A percentile compares a stretch with the other conserved stretches of the same genome.
These are phyloP conservation scores for Ichneumoninae sp. DNA, from an alignment of 2,888 invertebrate species.

Conservation along the genomic window DNA sequence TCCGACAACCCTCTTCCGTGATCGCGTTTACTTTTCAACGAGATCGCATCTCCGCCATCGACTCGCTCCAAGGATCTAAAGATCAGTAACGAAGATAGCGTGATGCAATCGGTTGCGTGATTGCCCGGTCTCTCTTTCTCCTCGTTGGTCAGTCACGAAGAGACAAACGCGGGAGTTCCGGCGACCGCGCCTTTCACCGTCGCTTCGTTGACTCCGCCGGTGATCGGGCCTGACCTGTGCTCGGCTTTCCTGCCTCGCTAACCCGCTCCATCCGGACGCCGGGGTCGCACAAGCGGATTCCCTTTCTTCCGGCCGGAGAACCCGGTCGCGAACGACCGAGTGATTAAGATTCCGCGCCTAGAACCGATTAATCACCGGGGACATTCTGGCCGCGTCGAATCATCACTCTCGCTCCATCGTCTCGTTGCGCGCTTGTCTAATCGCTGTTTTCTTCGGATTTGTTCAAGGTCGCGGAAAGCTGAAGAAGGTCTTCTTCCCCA, in stretches of 20 bases:
- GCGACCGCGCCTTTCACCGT: constrained; percentile 72
- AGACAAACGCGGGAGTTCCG: constrained; percentile 57
- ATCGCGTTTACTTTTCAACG: constrained; percentile 26
- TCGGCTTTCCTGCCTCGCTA: constrained; percentile 34
- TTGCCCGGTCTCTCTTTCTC: constrained; percentile 47
- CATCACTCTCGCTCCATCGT: not conserved
- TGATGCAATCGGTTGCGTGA: constrained; percentile 64
- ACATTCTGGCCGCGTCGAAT: not conserved
- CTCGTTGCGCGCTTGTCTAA: not conserved
- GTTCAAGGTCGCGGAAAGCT: constrained; percentile 89
- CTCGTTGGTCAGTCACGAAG: constrained; percentile 42
- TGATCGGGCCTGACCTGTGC: constrained; percentile 53
- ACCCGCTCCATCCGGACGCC: constrained; percentile 38
- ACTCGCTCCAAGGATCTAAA: constrained; percentile 10
- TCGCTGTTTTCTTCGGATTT: constrained; percentile 14
- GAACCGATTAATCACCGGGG: not conserved
- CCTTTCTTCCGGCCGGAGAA: constrained; percentile 48
- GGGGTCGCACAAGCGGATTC: constrained; percentile 48
- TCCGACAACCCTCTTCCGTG: not conserved
- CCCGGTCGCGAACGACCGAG: not conserved
- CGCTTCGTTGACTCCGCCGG: constrained; percentile 27
- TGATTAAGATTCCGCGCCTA: not conserved
- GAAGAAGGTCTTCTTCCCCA: constrained; percentile 90
- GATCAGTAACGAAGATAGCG: constrained; percentile 26
- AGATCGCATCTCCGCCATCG: not conserved